phyloP scores from a whole-genome alignment of 1,140 invertebrate genomes.

The Danaus melanippus region DNA sequence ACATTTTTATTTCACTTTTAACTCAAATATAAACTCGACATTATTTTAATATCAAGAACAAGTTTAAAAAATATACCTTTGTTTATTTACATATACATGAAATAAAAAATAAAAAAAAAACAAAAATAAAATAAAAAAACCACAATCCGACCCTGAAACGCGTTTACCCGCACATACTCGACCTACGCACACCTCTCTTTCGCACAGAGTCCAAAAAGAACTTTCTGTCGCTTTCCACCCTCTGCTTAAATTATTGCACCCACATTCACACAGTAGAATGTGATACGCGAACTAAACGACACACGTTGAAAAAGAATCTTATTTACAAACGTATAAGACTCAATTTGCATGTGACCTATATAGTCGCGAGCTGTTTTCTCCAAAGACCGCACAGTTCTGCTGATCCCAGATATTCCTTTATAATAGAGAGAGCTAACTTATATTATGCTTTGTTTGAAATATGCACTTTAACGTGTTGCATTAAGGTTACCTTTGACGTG shows the following conservation, averaged over 20 bases:
- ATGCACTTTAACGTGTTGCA: constrained; percentile 21
- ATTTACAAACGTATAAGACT: constrained; percentile 28
- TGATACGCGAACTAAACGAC: constrained; percentile 32
- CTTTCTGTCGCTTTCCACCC: constrained; percentile 65
- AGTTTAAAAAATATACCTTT: not conserved
- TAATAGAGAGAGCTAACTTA: constrained; percentile 57
- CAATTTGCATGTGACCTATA: constrained; percentile 16
- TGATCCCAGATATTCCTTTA: constrained; percentile 40
- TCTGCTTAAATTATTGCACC: constrained; percentile 71
- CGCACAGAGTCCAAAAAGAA: constrained; percentile 71
- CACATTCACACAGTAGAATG: constrained; percentile 42
- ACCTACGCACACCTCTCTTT: constrained; percentile 69
- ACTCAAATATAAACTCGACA: too few relatives aligned
- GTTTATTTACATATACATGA: not conserved
- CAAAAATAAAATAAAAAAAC: constrained; percentile 17
- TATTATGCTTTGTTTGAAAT: constrained; percentile 22
- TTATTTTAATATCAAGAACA: too few relatives aligned
- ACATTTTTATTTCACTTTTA: too few relatives aligned
- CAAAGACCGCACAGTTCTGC: constrained; percentile 53
- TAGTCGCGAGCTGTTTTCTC: constrained; percentile 47
- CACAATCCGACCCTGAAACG: constrained; percentile 48
- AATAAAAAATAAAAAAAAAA: constrained; percentile 9
- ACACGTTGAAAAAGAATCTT: constrained; percentile 35
- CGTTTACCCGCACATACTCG: constrained; percentile 63
- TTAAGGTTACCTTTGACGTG: constrained; percentile 33